Evolutionary conservation across 2,113 vertebrate genomes (phyloP), one percentile per base, ranked within the genome.

Genomic region (Caranx ignobilis): DNA sequence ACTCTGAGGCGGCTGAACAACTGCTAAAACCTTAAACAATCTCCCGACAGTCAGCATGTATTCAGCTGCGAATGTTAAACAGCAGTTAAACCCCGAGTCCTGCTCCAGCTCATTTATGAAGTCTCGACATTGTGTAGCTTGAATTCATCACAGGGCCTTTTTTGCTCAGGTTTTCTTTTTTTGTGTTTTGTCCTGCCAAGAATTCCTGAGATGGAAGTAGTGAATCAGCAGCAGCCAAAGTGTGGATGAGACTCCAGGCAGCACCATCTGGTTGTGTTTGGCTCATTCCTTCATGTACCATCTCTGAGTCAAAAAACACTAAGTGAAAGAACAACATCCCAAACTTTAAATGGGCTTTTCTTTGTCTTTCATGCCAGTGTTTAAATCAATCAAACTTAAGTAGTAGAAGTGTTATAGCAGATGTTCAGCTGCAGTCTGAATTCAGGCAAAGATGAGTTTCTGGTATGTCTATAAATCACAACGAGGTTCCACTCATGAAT

Each of bases 261-360:
- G 65, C 39, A 70, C 65, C 84, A 90, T 90, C 82, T 89, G 89
- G 84, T 81, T 71, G 47, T 63, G 72, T 82, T 87, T 87, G 84
- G 34, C 34, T 67, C 72, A 63, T 71, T 37, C 55, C 26, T 62
- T 73, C 34, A 80, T 76, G 77, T 81, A 68, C 52, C 56, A 77
- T 71, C 72, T 54, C 37, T 47, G 43, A 54, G 71, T 59, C 19
- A 19, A 55, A 73, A 84, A 55, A 79, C 37, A 35, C 18, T 43
- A 48, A 52, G 15, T 71, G 16, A 59, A 71, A 69, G 45, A 76
- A 43, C n/a, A 77, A 45, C 47, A 74, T 63, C 62, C 32, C 50
- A 55, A 69, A 73, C 8, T 39, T 54, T 12, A 73, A 76, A 41
- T 0, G 1, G 11, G 16, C 6, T 13, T 54, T 43, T 34, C 8